Percentiles rank a stretch among this genome's conserved stretches.
Conservation (phyloP, 2,888 invertebrate genomes). For the Zonitis immaculata region DNA sequence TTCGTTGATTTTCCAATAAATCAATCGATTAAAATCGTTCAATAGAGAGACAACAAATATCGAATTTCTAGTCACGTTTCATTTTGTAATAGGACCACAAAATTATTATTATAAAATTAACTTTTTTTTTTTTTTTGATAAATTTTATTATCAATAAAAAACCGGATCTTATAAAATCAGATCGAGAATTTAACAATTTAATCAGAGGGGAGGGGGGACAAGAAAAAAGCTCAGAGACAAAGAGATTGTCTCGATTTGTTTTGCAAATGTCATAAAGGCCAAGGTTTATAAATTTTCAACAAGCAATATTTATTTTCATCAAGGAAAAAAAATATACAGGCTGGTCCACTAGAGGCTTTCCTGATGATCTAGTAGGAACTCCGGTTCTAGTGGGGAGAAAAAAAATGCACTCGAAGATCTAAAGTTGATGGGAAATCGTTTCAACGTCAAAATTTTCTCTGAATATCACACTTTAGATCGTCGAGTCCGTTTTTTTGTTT, state of each 20-base stretch:
- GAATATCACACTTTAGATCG: no score
- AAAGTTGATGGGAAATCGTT: no score
- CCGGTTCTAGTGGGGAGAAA: no score
- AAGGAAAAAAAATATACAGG: no score
- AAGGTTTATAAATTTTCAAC: constrained; percentile 10
- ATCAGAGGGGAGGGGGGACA: no score
- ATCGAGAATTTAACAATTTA: neutral
- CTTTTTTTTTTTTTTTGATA: neutral
- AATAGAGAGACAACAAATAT: neutral
- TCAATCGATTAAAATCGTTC: neutral
- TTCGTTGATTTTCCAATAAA: neutral
- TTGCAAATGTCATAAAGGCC: constrained; percentile 18
- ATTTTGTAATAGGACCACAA: neutral
- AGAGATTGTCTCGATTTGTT: neutral
- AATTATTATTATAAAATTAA: neutral
- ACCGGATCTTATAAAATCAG: neutral
- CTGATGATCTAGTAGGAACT: no score
- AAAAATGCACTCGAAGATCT: no score
- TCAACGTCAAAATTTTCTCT: no score
- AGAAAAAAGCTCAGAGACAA: neutral
- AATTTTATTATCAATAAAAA: neutral
- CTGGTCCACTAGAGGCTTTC: no score
- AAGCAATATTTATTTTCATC: no score
- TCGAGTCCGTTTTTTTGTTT: no score
- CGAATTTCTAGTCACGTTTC: neutral